phyloP scores from a whole-genome alignment of 2,888 invertebrate genomes.

The Bimastos eiseni region DNA sequence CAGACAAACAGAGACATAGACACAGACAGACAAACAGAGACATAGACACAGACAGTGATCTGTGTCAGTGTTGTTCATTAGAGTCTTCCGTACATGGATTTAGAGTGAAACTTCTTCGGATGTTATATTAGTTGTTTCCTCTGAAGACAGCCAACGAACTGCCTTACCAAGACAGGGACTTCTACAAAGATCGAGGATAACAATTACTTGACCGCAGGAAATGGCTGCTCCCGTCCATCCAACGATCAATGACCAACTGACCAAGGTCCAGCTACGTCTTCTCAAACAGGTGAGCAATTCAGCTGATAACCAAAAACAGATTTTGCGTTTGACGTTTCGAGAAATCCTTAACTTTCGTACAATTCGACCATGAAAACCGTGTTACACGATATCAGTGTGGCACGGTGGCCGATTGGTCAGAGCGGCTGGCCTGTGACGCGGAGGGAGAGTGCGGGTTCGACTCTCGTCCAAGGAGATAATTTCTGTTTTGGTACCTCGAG shows the following conservation, averaged over 20 bases:
- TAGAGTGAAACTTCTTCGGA: background rate
- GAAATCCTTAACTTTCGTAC: too few species aligned
- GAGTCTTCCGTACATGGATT: background rate
- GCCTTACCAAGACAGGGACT: background rate
- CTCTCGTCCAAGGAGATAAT: too few species aligned
- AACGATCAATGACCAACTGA: conserved; percentile 29
- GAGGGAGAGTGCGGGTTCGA: too few species aligned
- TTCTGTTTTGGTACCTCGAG: too few species aligned
- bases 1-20: too few species aligned
- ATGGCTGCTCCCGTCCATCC: conserved; percentile 16
- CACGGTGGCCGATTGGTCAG: too few species aligned
- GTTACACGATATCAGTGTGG: too few species aligned
- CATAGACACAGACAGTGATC: too few species aligned
- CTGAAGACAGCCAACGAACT: background rate
- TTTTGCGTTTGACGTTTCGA: too few species aligned
- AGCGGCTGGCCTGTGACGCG: too few species aligned
- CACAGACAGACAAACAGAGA: background rate
- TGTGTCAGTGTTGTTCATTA: background rate
- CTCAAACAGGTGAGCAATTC: conserved; percentile 30
- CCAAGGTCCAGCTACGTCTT: conserved; percentile 30
- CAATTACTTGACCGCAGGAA: background rate
- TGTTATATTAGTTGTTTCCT: background rate
- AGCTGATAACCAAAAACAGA: background rate
- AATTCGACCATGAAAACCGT: too few species aligned
- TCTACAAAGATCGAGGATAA: background rate